Base-by-base conservation (phyloP, 1,140 invertebrate genomes). In the Zaprionus ornatus region DNA sequence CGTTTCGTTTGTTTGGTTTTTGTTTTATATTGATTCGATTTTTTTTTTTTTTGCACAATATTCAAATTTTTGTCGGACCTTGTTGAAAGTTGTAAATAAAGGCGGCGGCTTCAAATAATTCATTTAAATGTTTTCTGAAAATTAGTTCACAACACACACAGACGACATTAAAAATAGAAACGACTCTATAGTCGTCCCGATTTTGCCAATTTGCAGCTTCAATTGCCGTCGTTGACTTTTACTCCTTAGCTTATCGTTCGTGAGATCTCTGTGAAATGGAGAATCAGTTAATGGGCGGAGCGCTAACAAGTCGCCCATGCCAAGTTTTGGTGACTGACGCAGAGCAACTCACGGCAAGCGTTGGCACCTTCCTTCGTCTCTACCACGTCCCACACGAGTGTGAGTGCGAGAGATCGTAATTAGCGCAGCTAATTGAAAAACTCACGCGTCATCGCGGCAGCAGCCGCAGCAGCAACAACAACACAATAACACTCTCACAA, bases 391-490 rank as follows among this genome's bases (percentile, higher is more conserved):
- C 23, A 75, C 72, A 45, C 40, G 7, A n/a, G n/a, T 7, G 9
- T 32, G 29, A 32, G 29, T 50, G 45, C 45, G 45, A 21, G 45
- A 65, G 27, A 45, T 54, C 37, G 73, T 90, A 88, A 88, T 88
- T 88, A 88, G 62, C 78, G 76, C 66, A 69, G 74, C 69, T 80
- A 87, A 87, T 87, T 81, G 82, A 83, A 60, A 80, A 77, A 63
- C 61, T 69, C 70, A 77, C 74, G 73, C 77, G 69, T 77, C 67
- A 66, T 21, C 12, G 29, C n/a, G 5, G n/a, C 40, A 50, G 42
- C 52, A 23, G 19, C 45, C 4, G n/a, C 29, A 27, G 35, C 29
- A 32, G 35, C 4, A 45, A 35, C 64, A 45, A 32, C 25, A 21
- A 37, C 29, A 29, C 7, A n/a, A 45, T 7, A 45, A 45, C 40